A percentile compares a stretch with the other conserved stretches of the same genome.
Evolutionary conservation across 2,797 vertebrate species (phyloP).

Genomic region (Sebastolobus alascanus): DNA sequence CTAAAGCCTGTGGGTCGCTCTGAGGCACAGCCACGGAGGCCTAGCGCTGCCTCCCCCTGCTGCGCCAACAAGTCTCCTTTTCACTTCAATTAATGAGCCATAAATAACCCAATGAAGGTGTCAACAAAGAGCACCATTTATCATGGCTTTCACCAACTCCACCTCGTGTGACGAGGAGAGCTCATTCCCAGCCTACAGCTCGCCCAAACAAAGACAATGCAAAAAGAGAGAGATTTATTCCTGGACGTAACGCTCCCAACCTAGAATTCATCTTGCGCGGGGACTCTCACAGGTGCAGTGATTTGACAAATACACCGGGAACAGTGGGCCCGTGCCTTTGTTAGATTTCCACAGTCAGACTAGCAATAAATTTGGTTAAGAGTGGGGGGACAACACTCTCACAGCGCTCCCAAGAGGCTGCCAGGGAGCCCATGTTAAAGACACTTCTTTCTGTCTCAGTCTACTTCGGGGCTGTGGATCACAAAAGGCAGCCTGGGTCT

Average conservation of each 20-base stretch:
- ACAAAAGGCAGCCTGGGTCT: slow-evolving; percentile 77
- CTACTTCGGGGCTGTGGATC: slow-evolving; percentile 80
- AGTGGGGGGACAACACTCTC: slow-evolving; percentile 87
- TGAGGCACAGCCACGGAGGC: slow-evolving; percentile 80
- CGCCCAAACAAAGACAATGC: slow-evolving; percentile 82
- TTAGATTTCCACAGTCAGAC: slow-evolving; percentile 89
- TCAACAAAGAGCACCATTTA: slow-evolving; percentile 97
- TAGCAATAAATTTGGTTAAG: slow-evolving; percentile 95
- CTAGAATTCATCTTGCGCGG: slow-evolving; percentile 92
- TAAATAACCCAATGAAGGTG: slow-evolving; percentile 99
- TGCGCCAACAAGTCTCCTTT: slow-evolving; percentile 93
- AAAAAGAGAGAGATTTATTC: slow-evolving; percentile 92
- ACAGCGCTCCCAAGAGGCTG: slow-evolving; percentile 81
- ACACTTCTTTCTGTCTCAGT: slow-evolving; percentile 82
- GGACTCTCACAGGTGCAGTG: slow-evolving; percentile 93
- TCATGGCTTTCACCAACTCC: slow-evolving; percentile 92
- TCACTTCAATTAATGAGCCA: slow-evolving; percentile 99
- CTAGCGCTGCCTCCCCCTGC: slow-evolving; percentile 83
- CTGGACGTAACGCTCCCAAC: slow-evolving; percentile 80
- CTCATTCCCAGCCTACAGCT: slow-evolving; percentile 86
- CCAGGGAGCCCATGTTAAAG: slow-evolving; percentile 82
- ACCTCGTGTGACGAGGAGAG: slow-evolving; percentile 85
- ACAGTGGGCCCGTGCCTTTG: slow-evolving; percentile 88
- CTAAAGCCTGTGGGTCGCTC: slow-evolving; percentile 79
- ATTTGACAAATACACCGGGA: slow-evolving; percentile 95